Base-by-base conservation (phyloP, 2,888 invertebrate species). In the Melipona beecheii region DNA sequence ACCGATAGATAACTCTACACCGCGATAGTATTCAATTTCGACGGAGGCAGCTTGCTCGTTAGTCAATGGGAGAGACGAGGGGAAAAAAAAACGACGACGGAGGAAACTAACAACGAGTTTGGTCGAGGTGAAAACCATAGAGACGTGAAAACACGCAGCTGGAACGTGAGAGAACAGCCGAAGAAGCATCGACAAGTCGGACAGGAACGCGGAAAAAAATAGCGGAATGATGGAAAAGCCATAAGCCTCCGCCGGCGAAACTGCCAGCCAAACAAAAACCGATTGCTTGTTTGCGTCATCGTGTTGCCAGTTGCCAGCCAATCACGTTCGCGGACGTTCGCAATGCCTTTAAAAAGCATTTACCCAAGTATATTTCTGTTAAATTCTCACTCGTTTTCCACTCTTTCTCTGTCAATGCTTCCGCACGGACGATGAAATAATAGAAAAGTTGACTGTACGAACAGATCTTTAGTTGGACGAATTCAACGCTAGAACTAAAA, bases 241-340 rank as follows among this genome's bases (percentile, higher is more conserved):
- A 56, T 60, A 54, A 56, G 66, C 43, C 58, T 52, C 43, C 70
- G 65, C 56, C 49, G 49, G 60, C 66, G 60, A 74, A 56, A 56
- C 68, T 21, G 4, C 4, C 52, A 75, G 70, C 52, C 70, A 81
- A 84, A 81, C 75, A 72, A 64, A 76, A 66, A 83, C 81, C 72
- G 54, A 66, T 71, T 79, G 81, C 70, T 72, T 43, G 75, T 75
- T 71, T 71, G 80, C 50, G 56, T 58, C 56, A 58, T 58, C 21
- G 56, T 13, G 56, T 56, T 31, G 19, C 4, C 9, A 21, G 62
- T 6, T 19, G 19, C 19, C 31, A 27, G 21, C 62, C 31, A n/a
- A 56, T 56, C 56, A 5, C n/a, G 56, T 15, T 2, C 24, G 24
- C n/a, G n/a, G 56, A 56, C n/a, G 56, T 58, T 58, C 15, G 31